Base-by-base conservation (phyloP, 1,140 invertebrate genomes). In the Argopecten irradians region DNA sequence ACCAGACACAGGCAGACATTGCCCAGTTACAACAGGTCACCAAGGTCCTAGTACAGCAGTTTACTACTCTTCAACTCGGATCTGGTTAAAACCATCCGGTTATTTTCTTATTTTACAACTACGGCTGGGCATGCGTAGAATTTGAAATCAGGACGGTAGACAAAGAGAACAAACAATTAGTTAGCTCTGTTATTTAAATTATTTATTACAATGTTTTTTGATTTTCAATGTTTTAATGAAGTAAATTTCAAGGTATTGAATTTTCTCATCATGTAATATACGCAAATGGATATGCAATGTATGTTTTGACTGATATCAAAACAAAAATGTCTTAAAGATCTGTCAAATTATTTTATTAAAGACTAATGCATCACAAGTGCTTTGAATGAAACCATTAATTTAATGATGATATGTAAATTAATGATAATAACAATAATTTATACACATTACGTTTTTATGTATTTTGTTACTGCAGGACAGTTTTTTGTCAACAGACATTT, bases 1-100 rank as follows among this genome's bases (percentile, higher is more conserved):
- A n/a, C 19, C 36, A 88, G 34, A 88, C 87, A 55, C 83, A 88
- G 36, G 36, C 83, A 1, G 87, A 88, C 41, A 84, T 88, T 1
- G 1, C 32, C 36, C 41, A 88, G 36, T 34, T 83, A 16, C 39
- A 88, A 34, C 34, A 9, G 13, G 83, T 71, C 55, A 71, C n/a
- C n/a, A 1, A n/a, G 11, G 55, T 71, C n/a, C 55, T 71, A 28
- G 2, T 71, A n/a, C 55, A 71, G 28, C 55, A 71, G n/a, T 7
- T 71, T 5, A 28, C 55, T 28, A 11, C n/a, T 28, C 0, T 71
- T 5, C 8, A 8, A n/a, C 0, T 16, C 55, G 55, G 55, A 71
- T 71, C 55, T 71, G 55, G 55, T 5, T 71, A 71, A n/a, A 5
- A 16, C n/a, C 55, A 71, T 71, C 55, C n/a, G 22, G 55, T n/a